These are phyloP conservation scores for Hydrochoerus hydrochaeris DNA, from an alignment of 2,113 vertebrate genomes.

Conservation along the genomic window DNA sequence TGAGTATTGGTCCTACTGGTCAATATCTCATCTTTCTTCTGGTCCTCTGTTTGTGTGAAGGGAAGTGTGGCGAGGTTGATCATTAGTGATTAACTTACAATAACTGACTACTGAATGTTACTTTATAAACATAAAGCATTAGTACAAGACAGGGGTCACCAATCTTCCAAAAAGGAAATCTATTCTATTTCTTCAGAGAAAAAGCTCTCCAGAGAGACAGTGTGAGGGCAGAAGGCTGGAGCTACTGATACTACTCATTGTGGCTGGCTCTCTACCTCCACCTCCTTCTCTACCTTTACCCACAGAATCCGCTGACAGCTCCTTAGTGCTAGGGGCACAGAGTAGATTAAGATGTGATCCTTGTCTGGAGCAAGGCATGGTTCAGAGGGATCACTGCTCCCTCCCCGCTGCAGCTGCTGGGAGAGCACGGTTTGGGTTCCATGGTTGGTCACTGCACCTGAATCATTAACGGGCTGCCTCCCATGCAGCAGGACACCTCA, in stretches of 20 bases:
- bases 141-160: background rate
- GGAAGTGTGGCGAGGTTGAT: background rate
- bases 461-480: background rate
- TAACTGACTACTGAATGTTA: background rate
- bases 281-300: background rate
- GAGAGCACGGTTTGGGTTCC: background rate
- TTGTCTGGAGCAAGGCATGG: background rate
- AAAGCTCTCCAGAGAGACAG: background rate
- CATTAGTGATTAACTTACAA: background rate
- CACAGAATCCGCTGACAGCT: conserved; percentile 12
- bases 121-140: background rate
- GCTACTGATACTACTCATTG: background rate
- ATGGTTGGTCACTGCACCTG: background rate
- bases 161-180: background rate
- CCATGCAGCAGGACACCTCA: background rate
- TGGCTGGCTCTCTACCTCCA: background rate
- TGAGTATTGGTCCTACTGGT: background rate
- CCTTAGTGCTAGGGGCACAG: background rate
- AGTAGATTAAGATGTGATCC: background rate
- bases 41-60: background rate
- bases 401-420: background rate
- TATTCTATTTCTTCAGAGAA: background rate
- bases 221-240: background rate
- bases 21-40: background rate
- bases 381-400: background rate